A percentile compares a stretch with the other conserved stretches of the same genome.
Evolutionary conservation across 2,113 vertebrate species (phyloP).

Genomic region (Paralichthys olivaceus): DNA sequence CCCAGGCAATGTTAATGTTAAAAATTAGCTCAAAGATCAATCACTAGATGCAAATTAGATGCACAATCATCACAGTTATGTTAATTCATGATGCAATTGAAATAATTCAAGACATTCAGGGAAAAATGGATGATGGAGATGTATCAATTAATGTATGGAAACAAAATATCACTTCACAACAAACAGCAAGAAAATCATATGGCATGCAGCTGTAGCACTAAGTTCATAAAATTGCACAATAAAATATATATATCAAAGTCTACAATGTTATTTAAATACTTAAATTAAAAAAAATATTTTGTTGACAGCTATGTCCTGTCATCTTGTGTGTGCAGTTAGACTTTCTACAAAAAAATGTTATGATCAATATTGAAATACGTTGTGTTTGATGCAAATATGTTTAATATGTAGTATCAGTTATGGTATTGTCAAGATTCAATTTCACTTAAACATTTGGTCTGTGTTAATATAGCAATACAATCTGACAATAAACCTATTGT

Average conservation of each 20-base stretch:
- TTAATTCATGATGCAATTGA: slow-evolving; percentile 78
- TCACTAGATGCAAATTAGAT: slow-evolving; percentile 76
- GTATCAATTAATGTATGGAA: slow-evolving; percentile 80
- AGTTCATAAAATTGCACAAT: slow-evolving; percentile 1
- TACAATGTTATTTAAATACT: neutral
- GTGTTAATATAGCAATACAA: too few relatives aligned
- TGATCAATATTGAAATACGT: too few relatives aligned
- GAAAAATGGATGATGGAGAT: slow-evolving; percentile 51
- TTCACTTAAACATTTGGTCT: neutral
- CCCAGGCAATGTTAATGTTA: slow-evolving; percentile 76
- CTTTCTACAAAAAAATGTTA: too few relatives aligned
- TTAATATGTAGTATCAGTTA: too few relatives aligned
- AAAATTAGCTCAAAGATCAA: slow-evolving; percentile 71
- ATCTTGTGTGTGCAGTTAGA: too few relatives aligned
- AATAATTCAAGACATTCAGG: slow-evolving; percentile 63
- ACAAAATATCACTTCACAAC: slow-evolving; percentile 79
- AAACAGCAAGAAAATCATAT: slow-evolving; percentile 76
- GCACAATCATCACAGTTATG: slow-evolving; percentile 74
- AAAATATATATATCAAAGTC: neutral
- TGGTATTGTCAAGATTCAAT: neutral
- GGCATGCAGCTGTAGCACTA: slow-evolving; percentile 74
- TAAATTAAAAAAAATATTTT: neutral
- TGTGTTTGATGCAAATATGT: too few relatives aligned
- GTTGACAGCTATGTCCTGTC: neutral
- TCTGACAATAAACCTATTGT: neutral